Evolutionary conservation across 2,113 vertebrate genomes (phyloP).

Genomic region (Jaculus jaculus): DNA sequence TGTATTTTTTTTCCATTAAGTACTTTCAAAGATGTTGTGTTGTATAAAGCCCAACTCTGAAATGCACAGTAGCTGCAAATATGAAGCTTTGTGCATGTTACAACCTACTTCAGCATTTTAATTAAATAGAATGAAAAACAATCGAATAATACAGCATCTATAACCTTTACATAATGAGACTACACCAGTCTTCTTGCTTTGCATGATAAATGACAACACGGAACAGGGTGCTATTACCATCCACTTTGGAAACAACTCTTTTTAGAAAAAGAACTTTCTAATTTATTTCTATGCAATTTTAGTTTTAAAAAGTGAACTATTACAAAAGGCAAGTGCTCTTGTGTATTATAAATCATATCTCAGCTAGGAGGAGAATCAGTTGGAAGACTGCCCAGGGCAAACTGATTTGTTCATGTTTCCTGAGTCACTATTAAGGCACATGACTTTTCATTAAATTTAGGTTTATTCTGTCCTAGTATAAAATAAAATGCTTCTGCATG

Average conservation of each 20-base stretch:
- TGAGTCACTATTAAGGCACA: conserved; percentile 49
- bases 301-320: conserved; percentile 60
- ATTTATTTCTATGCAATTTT: conserved; percentile 53
- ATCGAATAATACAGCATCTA: background rate
- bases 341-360: conserved; percentile 50
- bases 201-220: background rate
- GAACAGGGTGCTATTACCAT: background rate
- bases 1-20: conserved; percentile 19
- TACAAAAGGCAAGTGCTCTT: conserved; percentile 16
- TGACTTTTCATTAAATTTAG: conserved; percentile 62
- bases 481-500: conserved; percentile 30
- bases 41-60: background rate
- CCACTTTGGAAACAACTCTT: conserved; percentile 21
- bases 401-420: conserved; percentile 10
- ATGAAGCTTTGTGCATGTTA: background rate
- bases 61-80: background rate
- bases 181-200: background rate
- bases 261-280: conserved; percentile 40
- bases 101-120: conserved; percentile 26
- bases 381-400: conserved; percentile 50
- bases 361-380: background rate
- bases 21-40: background rate
- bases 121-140: conserved; percentile 35
- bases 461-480: conserved; percentile 53
- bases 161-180: background rate